Base-by-base conservation (phyloP, 2,888 invertebrate species). In the Himalopsyche anomala region DNA sequence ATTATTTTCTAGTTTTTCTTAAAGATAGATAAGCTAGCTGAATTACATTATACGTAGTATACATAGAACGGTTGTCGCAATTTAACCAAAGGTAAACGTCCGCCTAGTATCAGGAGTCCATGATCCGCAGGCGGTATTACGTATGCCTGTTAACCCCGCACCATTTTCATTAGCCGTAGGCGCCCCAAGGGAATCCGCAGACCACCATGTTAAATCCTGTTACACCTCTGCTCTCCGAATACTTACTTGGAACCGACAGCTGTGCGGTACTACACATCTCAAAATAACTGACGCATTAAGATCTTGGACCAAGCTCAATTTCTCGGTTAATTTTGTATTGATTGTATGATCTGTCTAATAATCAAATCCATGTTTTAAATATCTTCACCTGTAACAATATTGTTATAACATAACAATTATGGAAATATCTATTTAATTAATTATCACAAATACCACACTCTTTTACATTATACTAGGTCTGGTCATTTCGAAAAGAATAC, bases 151-250 rank as follows among this genome's bases (percentile, higher is more conserved):
- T 81, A 85, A 84, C 86, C 81, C 81, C 82, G 80, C 84, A 79
- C 82, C 84, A 80, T 87, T 84, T 87, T 87, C 87, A 87, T 87
- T 87, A 87, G 85, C 83, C 83, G 80, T 56, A 85, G 83, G 82
- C 82, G 85, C 84, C 87, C 56, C 85, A 28, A 15, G 83, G 85
- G 86, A 82, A 56, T 74, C 69, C 69, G 81, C 86, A 84, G 85
- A 85, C 85, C 86, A 84, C 85, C 82, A 82, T 84, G 86, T 81
- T 81, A 86, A 86, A 86, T 87, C 87, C 62, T 81, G 86, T 87
- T 86, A 83, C 81, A 82, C 54, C 81, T 69, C 38, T 19, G 62
- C 51, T 19, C n/a, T 8, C 62, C 19, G 62, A 5, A 62, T 62
- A 62, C 28, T 19, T 62, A 62, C 19, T 62, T 15, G 19, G 8